phyloP scores from a whole-genome alignment of 2,888 invertebrate genomes.

The Phrixothrix hirtus region DNA sequence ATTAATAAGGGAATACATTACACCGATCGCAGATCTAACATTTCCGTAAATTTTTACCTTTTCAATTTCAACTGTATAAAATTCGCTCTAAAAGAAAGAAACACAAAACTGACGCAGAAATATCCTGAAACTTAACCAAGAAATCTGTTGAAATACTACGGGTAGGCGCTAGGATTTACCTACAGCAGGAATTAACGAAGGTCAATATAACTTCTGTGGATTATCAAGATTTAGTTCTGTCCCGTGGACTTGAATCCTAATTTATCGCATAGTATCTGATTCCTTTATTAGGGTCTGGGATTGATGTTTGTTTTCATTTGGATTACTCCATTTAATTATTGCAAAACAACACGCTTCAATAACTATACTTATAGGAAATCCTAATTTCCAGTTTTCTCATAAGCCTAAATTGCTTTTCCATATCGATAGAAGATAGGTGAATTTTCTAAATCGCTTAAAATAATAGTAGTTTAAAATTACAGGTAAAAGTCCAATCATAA shows the following conservation, averaged over 20 bases:
- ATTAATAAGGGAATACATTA: constrained; percentile 16
- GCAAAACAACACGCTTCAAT: constrained; percentile 11
- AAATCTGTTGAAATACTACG: constrained; percentile 35
- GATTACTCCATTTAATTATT: constrained; percentile 24
- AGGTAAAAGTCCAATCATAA: too few relatives aligned
- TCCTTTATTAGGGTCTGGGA: constrained; percentile 36
- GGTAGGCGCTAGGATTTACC: constrained; percentile 36
- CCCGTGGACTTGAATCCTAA: constrained; percentile 45
- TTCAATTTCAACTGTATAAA: too few relatives aligned
- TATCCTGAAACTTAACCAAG: too few relatives aligned
- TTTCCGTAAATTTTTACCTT: too few relatives aligned
- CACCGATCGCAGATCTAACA: constrained; percentile 7
- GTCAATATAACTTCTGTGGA: constrained; percentile 50
- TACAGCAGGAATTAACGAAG: constrained; percentile 42
- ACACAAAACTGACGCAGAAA: too few relatives aligned
- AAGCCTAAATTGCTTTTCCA: constrained; percentile 2
- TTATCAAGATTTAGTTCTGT: constrained; percentile 48
- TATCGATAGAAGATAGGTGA: background rate
- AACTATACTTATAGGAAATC: constrained; percentile 5
- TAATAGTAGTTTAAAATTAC: too few relatives aligned
- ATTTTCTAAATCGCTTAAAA: too few relatives aligned
- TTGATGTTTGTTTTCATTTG: constrained; percentile 33
- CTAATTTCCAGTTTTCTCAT: constrained; percentile 1
- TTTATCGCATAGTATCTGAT: constrained; percentile 42
- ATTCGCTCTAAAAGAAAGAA: too few relatives aligned